Evolutionary conservation across 2,888 invertebrate species (phyloP), one percentile per base, ranked within the genome.

Genomic region (Drosophila ustulata): DNA sequence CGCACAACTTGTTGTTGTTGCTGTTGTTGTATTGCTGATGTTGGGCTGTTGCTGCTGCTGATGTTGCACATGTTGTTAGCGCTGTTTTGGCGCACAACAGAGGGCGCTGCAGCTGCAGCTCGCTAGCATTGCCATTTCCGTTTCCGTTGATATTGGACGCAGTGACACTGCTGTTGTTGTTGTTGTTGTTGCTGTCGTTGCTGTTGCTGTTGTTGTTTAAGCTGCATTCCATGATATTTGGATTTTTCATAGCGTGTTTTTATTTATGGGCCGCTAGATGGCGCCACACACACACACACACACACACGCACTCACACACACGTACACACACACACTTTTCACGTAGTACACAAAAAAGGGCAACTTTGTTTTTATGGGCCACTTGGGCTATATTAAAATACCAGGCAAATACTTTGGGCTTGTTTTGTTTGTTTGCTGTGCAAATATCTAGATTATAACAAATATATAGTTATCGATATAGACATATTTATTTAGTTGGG

Each of bases 131-230:
- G 77, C 86, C 86, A 84, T 80, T 90, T 81, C 80, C 90, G 87
- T 87, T 90, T 84, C 89, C 90, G 88, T 88, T 89, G 80, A 89
- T 82, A 84, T 84, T 88, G 82, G 77, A 59, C 45, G 74, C 74
- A 50, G 71, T 61, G 59, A 71, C 56, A 76, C 47, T 64, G 66
- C 28, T 47, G 46, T n/a, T 56, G 51, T 13, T 66, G 43, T 26
- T 67, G 52, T 50, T 69, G 47, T 8, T 61, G 53, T 11, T 66
- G 37, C n/a, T 63, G 69, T 50, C 75, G 71, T 50, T 75, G 71
- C 57, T 78, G 63, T 55, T 78, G 68, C 46, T 82, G 45, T 28
- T 73, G 59, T 77, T 83, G 75, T 78, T 82, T 71, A 77, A 76
- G 71, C 71, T 74, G 86, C 85, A 85, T 80, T 90, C 90, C 81